These are phyloP conservation scores for Lycophotia porphyrea DNA, from an alignment of 2,888 invertebrate species.

Conservation along the genomic window DNA sequence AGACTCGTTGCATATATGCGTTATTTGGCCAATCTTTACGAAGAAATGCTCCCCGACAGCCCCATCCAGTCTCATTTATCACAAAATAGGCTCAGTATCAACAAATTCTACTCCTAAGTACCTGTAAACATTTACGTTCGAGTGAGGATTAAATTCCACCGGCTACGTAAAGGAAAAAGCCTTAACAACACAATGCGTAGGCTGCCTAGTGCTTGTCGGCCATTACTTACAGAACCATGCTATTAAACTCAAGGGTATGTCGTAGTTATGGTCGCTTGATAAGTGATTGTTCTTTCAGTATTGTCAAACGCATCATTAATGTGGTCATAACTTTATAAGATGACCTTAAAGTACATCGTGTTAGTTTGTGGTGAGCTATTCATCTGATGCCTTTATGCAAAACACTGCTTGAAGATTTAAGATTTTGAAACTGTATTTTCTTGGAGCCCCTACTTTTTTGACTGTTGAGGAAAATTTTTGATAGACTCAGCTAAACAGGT, in stretches of 20 bases:
- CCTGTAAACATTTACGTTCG: conserved; percentile 28
- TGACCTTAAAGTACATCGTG: not conserved
- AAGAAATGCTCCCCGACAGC: not conserved
- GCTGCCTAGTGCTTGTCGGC: conserved; percentile 30
- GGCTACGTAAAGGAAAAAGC: conserved; percentile 46
- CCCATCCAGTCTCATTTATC: not conserved
- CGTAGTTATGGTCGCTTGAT: conserved; percentile 23
- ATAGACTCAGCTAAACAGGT: not conserved
- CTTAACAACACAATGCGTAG: conserved; percentile 44
- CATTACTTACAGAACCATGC: conserved; percentile 43
- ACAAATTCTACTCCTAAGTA: conserved; percentile 6
- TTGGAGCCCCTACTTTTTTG: not conserved
- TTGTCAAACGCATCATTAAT: conserved; percentile 26
- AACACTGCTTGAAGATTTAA: not conserved
- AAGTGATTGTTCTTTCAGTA: conserved; percentile 42
- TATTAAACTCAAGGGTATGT: conserved; percentile 55
- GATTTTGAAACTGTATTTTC: not conserved
- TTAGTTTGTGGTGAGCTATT: not conserved
- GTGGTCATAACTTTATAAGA: not conserved
- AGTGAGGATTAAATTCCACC: conserved; percentile 48
- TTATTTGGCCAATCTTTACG: not conserved
- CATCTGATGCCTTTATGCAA: not conserved
- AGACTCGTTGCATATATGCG: not conserved
- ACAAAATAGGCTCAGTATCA: conserved; percentile 1
- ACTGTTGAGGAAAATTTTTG: not conserved